Evolutionary conservation across 2,113 vertebrate species (phyloP), one percentile per base, ranked within the genome.

Genomic region (Lycaon pictus): DNA sequence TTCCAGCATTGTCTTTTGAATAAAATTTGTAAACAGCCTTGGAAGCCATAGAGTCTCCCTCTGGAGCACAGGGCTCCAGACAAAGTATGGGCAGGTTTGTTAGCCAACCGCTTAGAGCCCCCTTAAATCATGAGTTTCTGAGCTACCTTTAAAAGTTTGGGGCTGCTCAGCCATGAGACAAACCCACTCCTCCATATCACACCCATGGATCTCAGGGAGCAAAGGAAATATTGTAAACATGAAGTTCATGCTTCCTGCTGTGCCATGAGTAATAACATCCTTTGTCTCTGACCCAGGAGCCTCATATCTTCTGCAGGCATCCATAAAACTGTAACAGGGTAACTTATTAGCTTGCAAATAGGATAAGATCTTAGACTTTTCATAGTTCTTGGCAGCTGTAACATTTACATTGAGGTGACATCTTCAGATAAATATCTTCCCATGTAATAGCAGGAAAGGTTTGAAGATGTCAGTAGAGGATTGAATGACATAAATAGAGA

Each of bases 331-430:
- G 9, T 63, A 85, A 92, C 80, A 95, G 88, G 71, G 48, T 83
- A 83, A 96, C 51, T 92, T 69, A 67, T 43, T 91, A 94, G 63
- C 76, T 95, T 97, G 88, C 81, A 94, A 94, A 82, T 48, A 85
- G 81, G 72, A 92, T 60, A 93, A 93, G 90, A 88, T 71, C 81
- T 91, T 32, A 65, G 90, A 48, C 58, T 86, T 90, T 72, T 95
- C 69, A 82, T 79, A 85, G 76, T 72, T 83, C 58, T 95, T 93
- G 86, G 93, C 82, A 96, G 85, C 72, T 86, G 19, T 95, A 95
- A 94, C 98, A 97, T 93, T 97, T 97, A 92, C 86, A 84, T 16
- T 62, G 56, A 86, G 71, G 43, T 90, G 95, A 93, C 93, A 95
- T 90, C 94, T 96, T 62, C 85, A 91, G 72, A 86, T 89, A 71